Percentiles rank a stretch among this genome's conserved stretches.
Evolutionary conservation across 1,140 invertebrate species (phyloP).

Genomic region (Drosophila ercepeae): DNA sequence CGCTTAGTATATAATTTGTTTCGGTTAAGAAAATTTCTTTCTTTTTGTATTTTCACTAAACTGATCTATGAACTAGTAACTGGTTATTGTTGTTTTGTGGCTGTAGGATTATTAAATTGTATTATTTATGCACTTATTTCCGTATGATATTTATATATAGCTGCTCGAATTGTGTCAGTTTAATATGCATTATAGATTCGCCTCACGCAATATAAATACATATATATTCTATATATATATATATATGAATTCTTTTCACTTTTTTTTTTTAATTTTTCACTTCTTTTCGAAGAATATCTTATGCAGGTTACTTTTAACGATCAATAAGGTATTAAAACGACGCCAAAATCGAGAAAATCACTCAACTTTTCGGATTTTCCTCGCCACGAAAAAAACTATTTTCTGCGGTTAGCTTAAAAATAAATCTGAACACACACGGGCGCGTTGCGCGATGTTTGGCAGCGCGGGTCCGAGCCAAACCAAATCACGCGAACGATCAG

Average conservation of each 20-base stretch:
- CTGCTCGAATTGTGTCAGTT: slow-evolving; percentile 50
- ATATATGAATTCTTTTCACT: slow-evolving; percentile 25
- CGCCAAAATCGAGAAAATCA: not conserved
- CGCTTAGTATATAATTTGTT: slow-evolving; percentile 20
- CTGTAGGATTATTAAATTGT: not conserved
- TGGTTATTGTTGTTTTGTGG: not conserved
- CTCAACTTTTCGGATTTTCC: not conserved
- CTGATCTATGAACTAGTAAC: not conserved
- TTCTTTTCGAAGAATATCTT: not conserved
- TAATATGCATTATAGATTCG: slow-evolving; percentile 40
- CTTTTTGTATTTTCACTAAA: slow-evolving; percentile 4
- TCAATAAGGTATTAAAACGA: not conserved
- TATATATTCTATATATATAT: slow-evolving; percentile 21
- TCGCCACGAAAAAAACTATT: slow-evolving; percentile 50
- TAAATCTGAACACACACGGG: slow-evolving; percentile 76
- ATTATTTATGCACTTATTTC: slow-evolving; percentile 3
- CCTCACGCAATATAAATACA: slow-evolving; percentile 25
- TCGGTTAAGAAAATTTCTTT: slow-evolving; percentile 5
- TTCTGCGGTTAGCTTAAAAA: slow-evolving; percentile 67
- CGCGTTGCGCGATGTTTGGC: slow-evolving; percentile 49
- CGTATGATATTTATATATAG: slow-evolving; percentile 32
- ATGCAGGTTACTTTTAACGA: not conserved
- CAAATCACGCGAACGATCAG: slow-evolving; percentile 75
- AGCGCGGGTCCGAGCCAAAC: slow-evolving; percentile 35
- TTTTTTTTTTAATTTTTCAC: slow-evolving; percentile 1